phyloP scores from a whole-genome alignment of 1,140 invertebrate species.

The Spodoptera litura region DNA sequence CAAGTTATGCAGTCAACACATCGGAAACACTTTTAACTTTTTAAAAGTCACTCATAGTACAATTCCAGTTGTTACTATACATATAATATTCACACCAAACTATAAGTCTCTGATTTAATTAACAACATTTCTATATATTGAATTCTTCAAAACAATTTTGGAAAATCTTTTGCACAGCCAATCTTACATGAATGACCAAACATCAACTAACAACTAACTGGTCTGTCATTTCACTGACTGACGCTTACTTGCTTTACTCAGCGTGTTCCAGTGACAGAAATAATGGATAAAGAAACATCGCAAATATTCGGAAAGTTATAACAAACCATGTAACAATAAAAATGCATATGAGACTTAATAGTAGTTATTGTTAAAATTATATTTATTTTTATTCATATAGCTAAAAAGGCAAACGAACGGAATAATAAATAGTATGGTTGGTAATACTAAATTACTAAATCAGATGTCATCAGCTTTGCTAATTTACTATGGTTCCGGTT shows the following conservation, averaged over 20 bases:
- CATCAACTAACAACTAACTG: slow-evolving; percentile 37
- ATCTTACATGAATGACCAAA: slow-evolving; percentile 40
- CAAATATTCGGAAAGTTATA: neutral
- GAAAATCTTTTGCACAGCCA: slow-evolving; percentile 7
- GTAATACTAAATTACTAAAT: too few species aligned
- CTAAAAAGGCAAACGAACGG: too few species aligned
- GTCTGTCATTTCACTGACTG: slow-evolving; percentile 37
- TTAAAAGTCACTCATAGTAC: neutral
- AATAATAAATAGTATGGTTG: too few species aligned
- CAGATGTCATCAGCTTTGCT: too few species aligned
- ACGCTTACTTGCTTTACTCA: slow-evolving; percentile 26
- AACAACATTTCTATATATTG: neutral
- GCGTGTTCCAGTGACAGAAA: slow-evolving; percentile 28
- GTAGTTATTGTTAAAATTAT: too few species aligned
- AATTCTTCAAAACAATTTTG: slow-evolving; percentile 29
- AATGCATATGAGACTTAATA: neutral
- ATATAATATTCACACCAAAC: slow-evolving; percentile 1
- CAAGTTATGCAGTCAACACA: slow-evolving; percentile 72
- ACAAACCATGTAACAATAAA: too few species aligned
- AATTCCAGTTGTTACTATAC: neutral
- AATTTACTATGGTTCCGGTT: too few species aligned
- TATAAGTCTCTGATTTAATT: slow-evolving; percentile 5
- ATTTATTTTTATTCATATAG: too few species aligned
- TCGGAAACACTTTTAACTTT: slow-evolving; percentile 44
- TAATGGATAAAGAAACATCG: neutral